These are phyloP conservation scores for Drosophila setosimentum DNA, from an alignment of 2,888 invertebrate genomes.

Conservation along the genomic window DNA sequence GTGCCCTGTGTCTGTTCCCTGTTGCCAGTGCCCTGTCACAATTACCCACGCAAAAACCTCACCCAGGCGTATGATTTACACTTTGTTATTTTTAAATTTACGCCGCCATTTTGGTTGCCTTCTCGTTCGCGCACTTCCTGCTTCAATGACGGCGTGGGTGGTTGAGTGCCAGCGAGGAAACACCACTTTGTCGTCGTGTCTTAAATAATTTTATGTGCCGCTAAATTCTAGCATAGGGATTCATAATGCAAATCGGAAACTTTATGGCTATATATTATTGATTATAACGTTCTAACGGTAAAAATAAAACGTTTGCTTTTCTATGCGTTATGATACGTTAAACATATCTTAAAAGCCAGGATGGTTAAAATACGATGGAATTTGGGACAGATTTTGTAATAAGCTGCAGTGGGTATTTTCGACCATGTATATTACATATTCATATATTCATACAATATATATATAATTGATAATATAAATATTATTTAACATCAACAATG, in stretches of 20 bases:
- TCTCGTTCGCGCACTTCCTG: slow-evolving; percentile 42
- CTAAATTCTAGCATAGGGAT: slow-evolving; percentile 41
- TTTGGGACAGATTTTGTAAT: neutral
- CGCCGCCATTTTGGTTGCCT: slow-evolving; percentile 68
- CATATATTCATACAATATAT: too few relatives aligned
- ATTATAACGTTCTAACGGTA: slow-evolving; percentile 35
- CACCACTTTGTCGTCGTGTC: slow-evolving; percentile 28
- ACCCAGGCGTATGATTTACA: slow-evolving; percentile 77
- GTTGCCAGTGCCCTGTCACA: slow-evolving; percentile 19
- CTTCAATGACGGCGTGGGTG: neutral
- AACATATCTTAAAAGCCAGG: slow-evolving; percentile 3
- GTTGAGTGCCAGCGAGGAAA: neutral
- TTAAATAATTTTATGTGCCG: slow-evolving; percentile 53
- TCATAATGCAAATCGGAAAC: slow-evolving; percentile 45
- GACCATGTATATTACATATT: neutral
- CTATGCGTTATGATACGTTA: slow-evolving; percentile 13
- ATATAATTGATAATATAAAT: neutral
- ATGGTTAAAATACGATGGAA: neutral
- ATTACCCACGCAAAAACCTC: slow-evolving; percentile 42
- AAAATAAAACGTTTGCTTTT: slow-evolving; percentile 10
- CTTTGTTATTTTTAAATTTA: slow-evolving; percentile 78
- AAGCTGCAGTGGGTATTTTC: neutral
- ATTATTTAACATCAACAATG: too few relatives aligned
- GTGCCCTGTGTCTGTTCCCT: slow-evolving; percentile 33
- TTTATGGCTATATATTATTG: slow-evolving; percentile 53